Evolutionary conservation across 2,888 invertebrate species (phyloP), one percentile per base, ranked within the genome.

Genomic region (Geotrupes spiniger): DNA sequence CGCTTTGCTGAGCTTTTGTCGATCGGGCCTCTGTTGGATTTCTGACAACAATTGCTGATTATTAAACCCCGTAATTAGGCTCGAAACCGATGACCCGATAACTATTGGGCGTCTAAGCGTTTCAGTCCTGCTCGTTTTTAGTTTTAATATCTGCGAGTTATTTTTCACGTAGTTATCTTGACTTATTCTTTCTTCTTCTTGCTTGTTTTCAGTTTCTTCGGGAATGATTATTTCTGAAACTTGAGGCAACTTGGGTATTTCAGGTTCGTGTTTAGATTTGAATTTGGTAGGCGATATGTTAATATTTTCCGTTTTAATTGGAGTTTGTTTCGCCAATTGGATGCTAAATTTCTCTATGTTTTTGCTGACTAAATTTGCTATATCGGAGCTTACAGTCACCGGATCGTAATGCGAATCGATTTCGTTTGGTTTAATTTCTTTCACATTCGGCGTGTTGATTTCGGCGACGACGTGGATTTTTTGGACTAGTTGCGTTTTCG

Each of bases 191-290:
- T 67, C 69, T 40, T 69, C 66, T 33, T 64, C 59, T 5, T 45
- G 40, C 46, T 64, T 60, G 25, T 61, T 51, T 21, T 64, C 62
- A 46, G 76, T 78, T 65, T 82, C 82, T 47, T 82, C 85, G 1
- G 85, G 84, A 51, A 83, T 84, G 49, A 86, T 82, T 45, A 86
- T 85, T 67, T 85, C 85, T 31, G 84, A 84, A 53, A 86, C 86
- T 71, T 84, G 85, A 28, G 86, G 85, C 64, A 86, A 76, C 74
- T 83, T 85, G 52, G 86, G 86, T 69, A 86, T 84, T 64, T 85
- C 84, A 58, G 78, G 63, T 73, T 79, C 68, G 69, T 74, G 61
- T 74, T 77, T 68, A 46, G 57, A 63, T 41, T 65, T 67, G 4
- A 54, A 46, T 26, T 41, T 47, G 8, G 26, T 43, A 8, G 52